phyloP scores from a whole-genome alignment of 2,888 invertebrate genomes.

The Patella depressa region DNA sequence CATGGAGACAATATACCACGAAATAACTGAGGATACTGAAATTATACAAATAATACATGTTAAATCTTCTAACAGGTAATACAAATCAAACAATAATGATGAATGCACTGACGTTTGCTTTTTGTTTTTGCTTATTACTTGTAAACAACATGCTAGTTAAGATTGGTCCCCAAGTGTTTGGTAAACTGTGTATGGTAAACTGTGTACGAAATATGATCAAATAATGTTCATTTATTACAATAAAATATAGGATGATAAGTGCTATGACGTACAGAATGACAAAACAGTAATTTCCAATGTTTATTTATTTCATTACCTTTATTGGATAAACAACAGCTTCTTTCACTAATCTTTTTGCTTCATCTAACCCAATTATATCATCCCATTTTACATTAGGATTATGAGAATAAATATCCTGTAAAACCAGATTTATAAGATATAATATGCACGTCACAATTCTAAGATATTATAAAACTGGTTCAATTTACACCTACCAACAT shows the following conservation, averaged over 20 bases:
- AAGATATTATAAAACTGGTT: neutral
- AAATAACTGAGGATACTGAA: constrained; percentile 73
- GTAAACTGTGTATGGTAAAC: too few species aligned
- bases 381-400: constrained; percentile 83
- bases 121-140: too few species aligned
- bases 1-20: constrained; percentile 80
- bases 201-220: too few species aligned
- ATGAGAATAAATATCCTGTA: constrained; percentile 77
- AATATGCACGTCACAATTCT: too few species aligned
- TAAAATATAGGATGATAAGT: too few species aligned
- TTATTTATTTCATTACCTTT: constrained; percentile 59
- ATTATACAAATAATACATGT: constrained; percentile 32
- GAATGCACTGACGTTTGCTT: neutral
- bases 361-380: constrained; percentile 84
- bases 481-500: too few species aligned
- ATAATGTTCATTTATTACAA: too few species aligned
- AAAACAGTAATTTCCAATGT: too few species aligned
- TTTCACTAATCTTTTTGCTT: constrained; percentile 83
- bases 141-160: too few species aligned
- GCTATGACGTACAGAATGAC: too few species aligned
- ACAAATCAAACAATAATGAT: neutral
- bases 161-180: too few species aligned
- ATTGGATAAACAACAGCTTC: constrained; percentile 87
- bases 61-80: neutral
- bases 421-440: constrained; percentile 21